phyloP scores from a whole-genome alignment of 1,140 invertebrate species.

The Sminthurinus signatus region DNA sequence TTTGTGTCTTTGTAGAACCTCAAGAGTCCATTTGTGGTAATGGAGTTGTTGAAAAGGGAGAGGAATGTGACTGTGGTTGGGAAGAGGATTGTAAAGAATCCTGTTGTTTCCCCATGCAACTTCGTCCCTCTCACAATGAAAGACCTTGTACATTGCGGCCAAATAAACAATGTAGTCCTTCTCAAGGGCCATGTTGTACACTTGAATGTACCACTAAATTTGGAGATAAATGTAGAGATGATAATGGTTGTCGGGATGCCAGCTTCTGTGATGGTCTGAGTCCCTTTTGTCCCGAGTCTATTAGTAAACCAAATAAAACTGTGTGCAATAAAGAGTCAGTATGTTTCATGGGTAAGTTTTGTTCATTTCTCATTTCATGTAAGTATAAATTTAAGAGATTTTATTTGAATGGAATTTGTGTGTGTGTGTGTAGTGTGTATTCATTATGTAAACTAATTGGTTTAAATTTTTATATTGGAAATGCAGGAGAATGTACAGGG shows the following conservation, averaged over 20 bases:
- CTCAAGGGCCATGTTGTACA: constrained; percentile 93
- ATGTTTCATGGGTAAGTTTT: constrained; percentile 82
- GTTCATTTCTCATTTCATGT: too few species aligned
- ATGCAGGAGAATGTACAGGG: constrained; percentile 77
- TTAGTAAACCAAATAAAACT: constrained; percentile 88
- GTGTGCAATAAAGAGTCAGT: constrained; percentile 83
- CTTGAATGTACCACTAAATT: constrained; percentile 75
- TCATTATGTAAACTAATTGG: too few species aligned
- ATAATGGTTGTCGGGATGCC: constrained; percentile 85
- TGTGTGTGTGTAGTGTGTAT: too few species aligned
- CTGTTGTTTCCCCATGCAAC: constrained; percentile 87
- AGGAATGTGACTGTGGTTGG: constrained; percentile 98
- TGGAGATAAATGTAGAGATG: constrained; percentile 81
- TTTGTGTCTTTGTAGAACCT: constrained; percentile 57
- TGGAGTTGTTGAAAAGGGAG: constrained; percentile 86
- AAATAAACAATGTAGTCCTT: constrained; percentile 68
- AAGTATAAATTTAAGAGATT: too few species aligned
- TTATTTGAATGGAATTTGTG: too few species aligned
- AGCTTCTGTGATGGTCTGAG: constrained; percentile 80
- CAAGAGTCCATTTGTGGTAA: constrained; percentile 92
- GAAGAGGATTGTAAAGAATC: constrained; percentile 86
- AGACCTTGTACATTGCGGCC: constrained; percentile 77
- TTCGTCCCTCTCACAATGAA: constrained; percentile 64
- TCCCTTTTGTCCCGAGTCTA: constrained; percentile 79
- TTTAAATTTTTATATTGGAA: too few species aligned